Base-by-base conservation (phyloP, 2,113 vertebrate species). In the Ictalurus punctatus region DNA sequence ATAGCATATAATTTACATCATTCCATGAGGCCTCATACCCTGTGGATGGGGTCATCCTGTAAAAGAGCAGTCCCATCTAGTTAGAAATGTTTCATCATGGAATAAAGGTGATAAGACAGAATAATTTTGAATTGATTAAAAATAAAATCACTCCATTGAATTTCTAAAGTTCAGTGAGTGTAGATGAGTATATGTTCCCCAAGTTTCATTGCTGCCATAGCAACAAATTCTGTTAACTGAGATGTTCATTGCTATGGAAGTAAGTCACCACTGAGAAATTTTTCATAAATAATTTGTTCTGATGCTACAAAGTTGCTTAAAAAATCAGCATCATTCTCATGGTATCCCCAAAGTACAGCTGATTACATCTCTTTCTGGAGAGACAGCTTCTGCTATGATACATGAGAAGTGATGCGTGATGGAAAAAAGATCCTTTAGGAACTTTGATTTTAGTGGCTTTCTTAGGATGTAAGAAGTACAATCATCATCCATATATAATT, bases 121-220 rank as follows among this genome's bases (percentile, higher is more conserved):
- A 34, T 82, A n/a, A 21, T 34, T 59, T 82, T 1, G 52, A 30
- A 80, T 80, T 58, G n/a, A 37, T 59, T 82, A 10, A 34, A 82
- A 59, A 59, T 1, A 21, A 37, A 37, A 59, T 21, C 14, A 81
- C 58, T 56, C 19, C 3, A 23, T 37, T 37, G 21, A 82, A 37
- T 54, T 82, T 59, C n/a, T 59, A 12, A 58, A 82, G 80, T 34
- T 37, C 52, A 34, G 16, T 13, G 8, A 37, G 19, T 58, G 17
- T 21, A 59, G n/a, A 30, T 52, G 27, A 54, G 17, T 9, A 82
- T 82, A 19, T 13, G 34, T 82, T 23, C 14, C 30, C 23, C 12
- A 82, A 13, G n/a, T 82, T 58, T 82, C 12, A 23, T 19, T 23
- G 80, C 56, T 82, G 56, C 54, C 80, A 82, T 82, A 59, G 56